phyloP scores from a whole-genome alignment of 2,113 vertebrate species.

The Vulpes lagopus region DNA sequence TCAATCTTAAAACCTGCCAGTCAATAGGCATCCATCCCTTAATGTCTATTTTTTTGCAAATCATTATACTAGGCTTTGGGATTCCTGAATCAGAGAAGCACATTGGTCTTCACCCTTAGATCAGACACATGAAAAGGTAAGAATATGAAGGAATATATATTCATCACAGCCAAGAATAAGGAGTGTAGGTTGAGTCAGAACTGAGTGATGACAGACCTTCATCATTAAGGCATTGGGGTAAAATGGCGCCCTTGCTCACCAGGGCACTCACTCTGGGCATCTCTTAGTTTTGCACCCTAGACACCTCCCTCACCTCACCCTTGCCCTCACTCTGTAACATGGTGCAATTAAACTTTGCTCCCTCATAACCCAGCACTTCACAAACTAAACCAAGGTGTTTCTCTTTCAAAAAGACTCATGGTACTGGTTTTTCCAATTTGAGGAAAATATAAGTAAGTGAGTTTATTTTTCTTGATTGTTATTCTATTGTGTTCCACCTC shows the following conservation, averaged over 20 bases:
- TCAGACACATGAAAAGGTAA: neutral
- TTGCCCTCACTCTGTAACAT: accelerated
- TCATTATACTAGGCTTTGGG: neutral
- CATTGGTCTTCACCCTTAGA: neutral
- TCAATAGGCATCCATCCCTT: neutral
- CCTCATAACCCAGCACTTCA: neutral
- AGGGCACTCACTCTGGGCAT: accelerated
- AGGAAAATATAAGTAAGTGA: neutral
- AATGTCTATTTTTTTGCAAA: neutral
- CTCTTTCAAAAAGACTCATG: neutral
- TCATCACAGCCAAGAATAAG: neutral
- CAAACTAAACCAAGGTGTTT: neutral
- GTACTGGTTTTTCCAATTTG: neutral
- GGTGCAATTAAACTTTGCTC: neutral
- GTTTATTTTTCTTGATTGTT: neutral
- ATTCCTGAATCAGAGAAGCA: neutral
- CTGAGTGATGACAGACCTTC: neutral
- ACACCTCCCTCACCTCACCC: no score
- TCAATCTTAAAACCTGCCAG: neutral
- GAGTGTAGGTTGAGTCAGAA: neutral
- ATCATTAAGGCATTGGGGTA: neutral
- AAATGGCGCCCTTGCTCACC: neutral
- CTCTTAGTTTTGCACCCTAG: neutral
- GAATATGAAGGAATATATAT: neutral
- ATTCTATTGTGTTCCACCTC: neutral